phyloP scores from a whole-genome alignment of 1,140 invertebrate species.

The Drosophila nigrodunni region DNA sequence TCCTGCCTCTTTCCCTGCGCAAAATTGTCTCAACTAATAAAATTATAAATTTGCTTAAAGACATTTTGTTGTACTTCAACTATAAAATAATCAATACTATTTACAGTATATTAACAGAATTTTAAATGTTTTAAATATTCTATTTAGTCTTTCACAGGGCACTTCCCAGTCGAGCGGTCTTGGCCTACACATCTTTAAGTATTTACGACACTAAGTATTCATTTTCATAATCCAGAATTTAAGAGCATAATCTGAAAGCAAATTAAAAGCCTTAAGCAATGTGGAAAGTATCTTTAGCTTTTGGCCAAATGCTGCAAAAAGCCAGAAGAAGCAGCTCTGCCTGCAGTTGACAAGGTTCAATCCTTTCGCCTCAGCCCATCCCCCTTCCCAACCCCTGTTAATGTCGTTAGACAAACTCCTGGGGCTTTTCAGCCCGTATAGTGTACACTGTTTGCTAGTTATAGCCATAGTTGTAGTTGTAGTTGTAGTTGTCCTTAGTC shows the following conservation, averaged over 20 bases:
- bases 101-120: no score
- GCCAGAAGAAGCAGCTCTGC: constrained; percentile 11
- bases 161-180: neutral
- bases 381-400: neutral
- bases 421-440: constrained; percentile 6
- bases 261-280: constrained; percentile 15
- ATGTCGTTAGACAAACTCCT: constrained; percentile 14
- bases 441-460: constrained; percentile 1
- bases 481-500: constrained; percentile 10
- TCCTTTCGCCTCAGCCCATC: neutral
- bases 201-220: neutral
- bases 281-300: constrained; percentile 2
- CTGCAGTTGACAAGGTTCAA: constrained; percentile 4
- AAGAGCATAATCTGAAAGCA: constrained; percentile 2
- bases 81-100: no score
- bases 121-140: no score
- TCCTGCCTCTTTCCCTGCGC: neutral
- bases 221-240: neutral
- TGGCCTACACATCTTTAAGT: neutral
- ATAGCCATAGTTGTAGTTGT: constrained; percentile 28
- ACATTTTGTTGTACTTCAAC: neutral
- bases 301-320: constrained; percentile 16
- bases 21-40: constrained; percentile 13
- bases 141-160: no score
- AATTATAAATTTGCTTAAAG: neutral